Conservation (phyloP, 2,797 vertebrate genomes). For the Allobates femoralis region DNA sequence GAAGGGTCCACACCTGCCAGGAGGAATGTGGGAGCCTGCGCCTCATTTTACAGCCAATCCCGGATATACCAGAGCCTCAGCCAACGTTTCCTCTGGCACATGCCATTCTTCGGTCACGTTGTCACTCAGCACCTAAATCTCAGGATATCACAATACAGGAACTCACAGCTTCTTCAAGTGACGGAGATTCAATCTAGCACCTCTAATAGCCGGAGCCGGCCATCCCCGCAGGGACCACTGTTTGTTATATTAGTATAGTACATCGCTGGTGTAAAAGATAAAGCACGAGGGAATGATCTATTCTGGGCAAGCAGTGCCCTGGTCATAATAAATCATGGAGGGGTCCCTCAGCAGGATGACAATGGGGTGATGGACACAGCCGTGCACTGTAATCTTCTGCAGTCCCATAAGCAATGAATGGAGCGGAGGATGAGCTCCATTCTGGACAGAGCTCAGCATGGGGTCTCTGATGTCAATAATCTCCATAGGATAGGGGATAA, state of each 20-base stretch:
- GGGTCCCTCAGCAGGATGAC: background rate
- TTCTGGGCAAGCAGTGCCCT: background rate
- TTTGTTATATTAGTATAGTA: background rate
- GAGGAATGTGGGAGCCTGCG: background rate
- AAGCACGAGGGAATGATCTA: background rate
- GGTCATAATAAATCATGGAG: background rate
- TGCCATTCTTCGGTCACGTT: constrained; percentile 22
- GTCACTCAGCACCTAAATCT: constrained; percentile 26
- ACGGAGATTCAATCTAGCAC: background rate
- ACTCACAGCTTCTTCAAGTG: constrained; percentile 25
- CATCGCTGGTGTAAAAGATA: background rate
- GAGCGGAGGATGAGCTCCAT: no score
- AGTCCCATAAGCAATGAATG: no score
- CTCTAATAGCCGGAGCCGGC: background rate
- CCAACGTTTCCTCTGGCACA: constrained; percentile 55
- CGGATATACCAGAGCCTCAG: constrained; percentile 25
- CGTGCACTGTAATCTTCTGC: no score
- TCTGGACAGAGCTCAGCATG: no score
- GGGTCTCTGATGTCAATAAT: no score
- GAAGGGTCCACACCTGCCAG: background rate
- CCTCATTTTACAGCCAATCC: constrained; percentile 38
- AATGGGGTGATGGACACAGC: no score
- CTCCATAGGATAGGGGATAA: no score
- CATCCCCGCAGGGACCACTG: background rate
- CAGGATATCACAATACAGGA: constrained; percentile 43